Percentiles rank a stretch among this genome's conserved stretches.
Evolutionary conservation across 2,888 invertebrate species (phyloP).

Genomic region (Rhagonycha fulva): DNA sequence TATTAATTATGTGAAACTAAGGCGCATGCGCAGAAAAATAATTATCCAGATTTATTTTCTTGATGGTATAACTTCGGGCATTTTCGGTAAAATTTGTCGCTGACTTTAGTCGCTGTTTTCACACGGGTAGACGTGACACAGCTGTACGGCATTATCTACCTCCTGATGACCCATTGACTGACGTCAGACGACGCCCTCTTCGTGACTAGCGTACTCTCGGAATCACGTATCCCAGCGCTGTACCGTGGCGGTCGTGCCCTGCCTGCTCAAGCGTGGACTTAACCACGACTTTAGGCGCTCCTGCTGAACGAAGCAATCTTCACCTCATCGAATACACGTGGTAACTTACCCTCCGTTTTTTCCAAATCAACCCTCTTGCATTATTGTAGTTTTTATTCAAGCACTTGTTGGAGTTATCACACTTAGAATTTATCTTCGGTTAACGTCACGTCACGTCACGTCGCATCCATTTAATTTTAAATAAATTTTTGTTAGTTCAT

Average conservation of each 20-base stretch:
- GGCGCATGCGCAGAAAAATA: too few relatives aligned
- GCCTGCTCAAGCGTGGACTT: slow-evolving; percentile 23
- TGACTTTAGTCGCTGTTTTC: too few relatives aligned
- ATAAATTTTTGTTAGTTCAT: background rate
- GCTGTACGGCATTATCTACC: slow-evolving; percentile 51
- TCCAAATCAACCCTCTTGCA: background rate
- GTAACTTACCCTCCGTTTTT: background rate
- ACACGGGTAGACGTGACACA: slow-evolving; percentile 55
- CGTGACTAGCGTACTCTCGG: slow-evolving; percentile 47
- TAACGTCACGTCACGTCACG: background rate
- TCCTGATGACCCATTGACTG: slow-evolving; percentile 52
- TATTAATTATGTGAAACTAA: too few relatives aligned
- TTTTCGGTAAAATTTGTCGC: too few relatives aligned
- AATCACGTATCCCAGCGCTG: slow-evolving; percentile 27
- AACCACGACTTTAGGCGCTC: slow-evolving; percentile 14
- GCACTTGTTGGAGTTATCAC: background rate
- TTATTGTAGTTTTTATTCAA: background rate
- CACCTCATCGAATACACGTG: slow-evolving; percentile 10
- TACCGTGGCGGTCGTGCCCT: slow-evolving; percentile 29
- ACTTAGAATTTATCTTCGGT: background rate
- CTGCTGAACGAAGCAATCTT: slow-evolving; percentile 19
- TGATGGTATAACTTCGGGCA: too few relatives aligned
- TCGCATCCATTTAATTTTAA: background rate
- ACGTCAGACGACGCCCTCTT: slow-evolving; percentile 48
- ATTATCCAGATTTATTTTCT: too few relatives aligned